Conservation (phyloP, 2,888 invertebrate genomes). For the Flabesymbios commensalis region DNA sequence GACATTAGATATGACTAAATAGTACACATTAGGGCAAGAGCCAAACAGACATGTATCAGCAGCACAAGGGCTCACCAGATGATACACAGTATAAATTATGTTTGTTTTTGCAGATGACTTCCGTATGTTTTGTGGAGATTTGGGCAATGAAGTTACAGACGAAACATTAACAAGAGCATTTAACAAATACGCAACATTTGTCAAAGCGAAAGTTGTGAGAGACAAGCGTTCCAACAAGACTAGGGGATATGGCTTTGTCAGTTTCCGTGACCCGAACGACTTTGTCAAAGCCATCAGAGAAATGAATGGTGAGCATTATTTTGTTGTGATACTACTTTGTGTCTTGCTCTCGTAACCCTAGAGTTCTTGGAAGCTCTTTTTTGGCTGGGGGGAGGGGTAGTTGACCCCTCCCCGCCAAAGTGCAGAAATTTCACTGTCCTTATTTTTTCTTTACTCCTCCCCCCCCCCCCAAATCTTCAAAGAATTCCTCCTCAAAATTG, state of each 20-base stretch:
- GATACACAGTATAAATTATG: too few species aligned
- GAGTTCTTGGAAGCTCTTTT: too few species aligned
- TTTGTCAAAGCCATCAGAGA: constrained; percentile 99
- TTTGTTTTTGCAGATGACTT: constrained; percentile 77
- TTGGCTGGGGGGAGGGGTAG: too few species aligned
- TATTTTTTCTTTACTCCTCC: too few species aligned
- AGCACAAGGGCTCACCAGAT: too few species aligned
- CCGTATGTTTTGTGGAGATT: constrained; percentile 97
- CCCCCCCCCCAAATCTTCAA: too few species aligned
- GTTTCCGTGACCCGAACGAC: constrained; percentile 96
- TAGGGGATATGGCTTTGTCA: constrained; percentile 98
- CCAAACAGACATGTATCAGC: too few species aligned
- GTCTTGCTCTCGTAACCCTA: neutral
- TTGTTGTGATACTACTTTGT: neutral
- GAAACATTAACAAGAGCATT: constrained; percentile 95
- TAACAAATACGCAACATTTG: constrained; percentile 83
- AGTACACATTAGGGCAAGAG: too few species aligned
- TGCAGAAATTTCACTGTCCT: too few species aligned
- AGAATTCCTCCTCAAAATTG: too few species aligned
- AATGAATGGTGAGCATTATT: constrained; percentile 84
- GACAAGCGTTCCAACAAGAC: constrained; percentile 97
- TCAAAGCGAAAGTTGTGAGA: constrained; percentile 90
- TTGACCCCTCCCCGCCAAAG: too few species aligned
- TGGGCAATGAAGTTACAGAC: constrained; percentile 98
- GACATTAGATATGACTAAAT: too few species aligned